phyloP scores from a whole-genome alignment of 2,113 vertebrate species.

The Chamaetylas fuelleborni region DNA sequence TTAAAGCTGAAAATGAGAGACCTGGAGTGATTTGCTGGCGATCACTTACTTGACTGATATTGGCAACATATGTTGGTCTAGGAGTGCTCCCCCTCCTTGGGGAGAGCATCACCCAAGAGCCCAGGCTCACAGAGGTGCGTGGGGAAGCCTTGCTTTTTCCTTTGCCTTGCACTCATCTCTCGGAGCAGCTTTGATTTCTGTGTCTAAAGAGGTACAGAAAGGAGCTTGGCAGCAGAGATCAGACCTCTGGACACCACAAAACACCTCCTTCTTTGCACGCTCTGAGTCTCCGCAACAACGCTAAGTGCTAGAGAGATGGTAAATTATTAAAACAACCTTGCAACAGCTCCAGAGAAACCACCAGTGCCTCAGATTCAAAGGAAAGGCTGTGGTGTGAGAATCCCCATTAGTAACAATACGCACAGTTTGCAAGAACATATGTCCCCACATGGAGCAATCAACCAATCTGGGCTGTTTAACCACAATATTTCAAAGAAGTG shows the following conservation, averaged over 20 bases:
- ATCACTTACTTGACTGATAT: background rate
- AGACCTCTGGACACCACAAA: background rate
- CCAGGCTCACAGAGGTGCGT: background rate
- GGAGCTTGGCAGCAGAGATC: background rate
- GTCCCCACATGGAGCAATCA: constrained; percentile 53
- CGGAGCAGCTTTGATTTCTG: constrained; percentile 27
- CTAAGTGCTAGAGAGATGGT: constrained; percentile 45
- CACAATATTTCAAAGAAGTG: constrained; percentile 49
- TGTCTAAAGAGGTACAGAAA: constrained; percentile 26
- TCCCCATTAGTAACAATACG: constrained; percentile 60
- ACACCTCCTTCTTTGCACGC: background rate
- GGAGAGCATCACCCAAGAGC: background rate
- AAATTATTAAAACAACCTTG: constrained; percentile 64
- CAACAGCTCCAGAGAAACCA: constrained; percentile 51
- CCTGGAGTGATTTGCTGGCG: background rate
- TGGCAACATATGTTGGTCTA: background rate
- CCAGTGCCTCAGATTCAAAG: constrained; percentile 42
- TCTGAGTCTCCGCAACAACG: background rate
- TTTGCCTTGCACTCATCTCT: background rate
- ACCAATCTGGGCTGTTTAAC: constrained; percentile 63
- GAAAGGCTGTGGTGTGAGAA: constrained; percentile 53
- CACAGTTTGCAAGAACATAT: constrained; percentile 63
- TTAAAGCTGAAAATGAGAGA: background rate
- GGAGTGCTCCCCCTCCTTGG: background rate
- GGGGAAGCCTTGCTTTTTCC: background rate